These are phyloP conservation scores for Mirounga angustirostris DNA, from an alignment of 2,113 vertebrate species.

Conservation along the genomic window DNA sequence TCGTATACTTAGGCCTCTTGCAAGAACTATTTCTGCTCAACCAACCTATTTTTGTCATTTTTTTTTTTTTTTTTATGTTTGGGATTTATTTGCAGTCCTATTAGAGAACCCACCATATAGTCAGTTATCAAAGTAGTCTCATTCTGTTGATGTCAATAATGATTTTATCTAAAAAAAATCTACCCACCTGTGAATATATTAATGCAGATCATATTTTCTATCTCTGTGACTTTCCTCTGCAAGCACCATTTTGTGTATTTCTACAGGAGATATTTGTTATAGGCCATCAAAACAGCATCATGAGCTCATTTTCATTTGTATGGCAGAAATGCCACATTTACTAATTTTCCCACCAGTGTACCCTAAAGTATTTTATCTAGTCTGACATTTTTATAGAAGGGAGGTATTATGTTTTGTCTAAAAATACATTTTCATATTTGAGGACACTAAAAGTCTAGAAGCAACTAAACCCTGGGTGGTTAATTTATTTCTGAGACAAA, in stretches of 20 bases:
- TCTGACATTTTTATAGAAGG: not conserved
- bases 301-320: not conserved
- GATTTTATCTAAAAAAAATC: not conserved
- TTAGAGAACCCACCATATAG: not conserved
- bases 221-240: not conserved
- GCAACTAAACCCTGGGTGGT: not conserved
- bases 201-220: not conserved
- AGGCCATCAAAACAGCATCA: not conserved
- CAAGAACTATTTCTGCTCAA: not conserved
- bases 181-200: not conserved
- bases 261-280: not conserved
- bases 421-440: slow-evolving; percentile 19
- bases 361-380: not conserved
- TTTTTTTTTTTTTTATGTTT: slow-evolving; percentile 18
- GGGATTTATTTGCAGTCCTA: not conserved
- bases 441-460: not conserved
- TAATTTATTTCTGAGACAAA: not conserved
- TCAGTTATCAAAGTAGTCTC: not conserved
- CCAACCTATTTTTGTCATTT: not conserved
- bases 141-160: not conserved
- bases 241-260: not conserved
- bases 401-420: not conserved
- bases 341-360: not conserved
- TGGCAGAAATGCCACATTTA: not conserved
- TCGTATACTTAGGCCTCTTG: not conserved